Base-by-base conservation (phyloP, 1,140 invertebrate genomes). In the Ceratosolen solmsi region DNA sequence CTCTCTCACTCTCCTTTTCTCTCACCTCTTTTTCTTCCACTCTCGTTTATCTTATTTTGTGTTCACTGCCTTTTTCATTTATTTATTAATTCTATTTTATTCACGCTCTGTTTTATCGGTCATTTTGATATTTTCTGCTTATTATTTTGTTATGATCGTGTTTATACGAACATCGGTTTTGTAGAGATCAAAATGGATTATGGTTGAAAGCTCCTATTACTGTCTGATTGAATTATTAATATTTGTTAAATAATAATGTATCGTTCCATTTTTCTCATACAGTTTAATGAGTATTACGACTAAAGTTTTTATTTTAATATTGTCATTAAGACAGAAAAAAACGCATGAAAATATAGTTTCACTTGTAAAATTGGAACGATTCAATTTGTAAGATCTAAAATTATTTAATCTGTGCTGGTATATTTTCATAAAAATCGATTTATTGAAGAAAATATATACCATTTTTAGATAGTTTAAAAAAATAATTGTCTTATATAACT, bases 131-230 rank as follows among this genome's bases (percentile, higher is more conserved):
- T 38, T 38, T 20, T n/a, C 33, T n/a, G 36, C 36, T 68, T 68
- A 68, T 38, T 68, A 17, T 68, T 68, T 68, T 38, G 4, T 68
- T 68, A 68, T 38, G 63, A 68, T n/a, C 15, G 7, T 38, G 58
- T 68, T 46, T 78, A 54, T 68, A 20, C 22, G 27, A 78, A 51
- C 41, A 51, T 63, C 30, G 46, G 46, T 46, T 33, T 38, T 22
- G 7, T 25, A 41, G 5, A 76, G 74, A 76, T 63, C 58, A 76
- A 49, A 30, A 41, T 63, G 56, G 74, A 76, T 76, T 76, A 46
- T n/a, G 20, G 30, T 56, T 17, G 20, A 51, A 51, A 72, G 41
- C 70, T 72, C 17, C 41, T 72, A 51, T 72, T 25, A 51, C 8
- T 72, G 70, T 51, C 41, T 4, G n/a, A 46, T 30, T 27, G 70